These are phyloP conservation scores for Dryococelus australis DNA, from an alignment of 2,888 invertebrate species.

Conservation along the genomic window DNA sequence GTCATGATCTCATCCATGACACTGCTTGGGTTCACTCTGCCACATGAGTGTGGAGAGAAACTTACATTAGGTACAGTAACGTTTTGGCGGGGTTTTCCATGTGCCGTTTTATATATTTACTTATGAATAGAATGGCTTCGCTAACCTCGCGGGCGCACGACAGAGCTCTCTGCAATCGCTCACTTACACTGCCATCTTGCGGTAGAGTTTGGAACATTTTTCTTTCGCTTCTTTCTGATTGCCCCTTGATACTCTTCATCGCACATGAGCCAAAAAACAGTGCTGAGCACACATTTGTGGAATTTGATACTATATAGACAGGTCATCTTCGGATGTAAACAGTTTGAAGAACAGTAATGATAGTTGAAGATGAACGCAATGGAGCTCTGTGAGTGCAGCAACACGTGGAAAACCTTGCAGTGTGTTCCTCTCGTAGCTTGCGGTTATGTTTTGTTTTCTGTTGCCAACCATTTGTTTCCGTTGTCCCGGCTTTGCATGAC, in stretches of 20 bases:
- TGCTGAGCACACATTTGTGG: too few species aligned
- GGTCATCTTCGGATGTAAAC: too few species aligned
- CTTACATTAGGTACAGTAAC: slow-evolving; percentile 66
- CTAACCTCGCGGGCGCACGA: background rate
- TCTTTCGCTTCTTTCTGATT: background rate
- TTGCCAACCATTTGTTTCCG: slow-evolving; percentile 31
- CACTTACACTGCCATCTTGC: too few species aligned
- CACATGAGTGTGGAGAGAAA: slow-evolving; percentile 70
- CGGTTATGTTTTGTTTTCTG: slow-evolving; percentile 46
- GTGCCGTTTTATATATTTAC: slow-evolving; percentile 32
- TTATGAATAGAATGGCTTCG: background rate
- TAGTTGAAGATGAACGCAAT: background rate
- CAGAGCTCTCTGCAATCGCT: background rate
- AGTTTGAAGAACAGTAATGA: too few species aligned
- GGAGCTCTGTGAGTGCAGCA: background rate
- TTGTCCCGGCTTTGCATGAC: slow-evolving; percentile 35
- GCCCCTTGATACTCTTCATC: too few species aligned
- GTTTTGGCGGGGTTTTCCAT: slow-evolving; percentile 48
- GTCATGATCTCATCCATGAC: slow-evolving; percentile 69
- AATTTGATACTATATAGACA: too few species aligned
- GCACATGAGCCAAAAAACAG: too few species aligned
- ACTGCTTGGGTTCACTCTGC: slow-evolving; percentile 67
- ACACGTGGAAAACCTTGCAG: slow-evolving; percentile 44
- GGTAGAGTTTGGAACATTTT: background rate
- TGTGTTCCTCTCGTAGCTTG: slow-evolving; percentile 43